Evolutionary conservation across 2,113 vertebrate genomes (phyloP).

Genomic region (Leuciscus idus): DNA sequence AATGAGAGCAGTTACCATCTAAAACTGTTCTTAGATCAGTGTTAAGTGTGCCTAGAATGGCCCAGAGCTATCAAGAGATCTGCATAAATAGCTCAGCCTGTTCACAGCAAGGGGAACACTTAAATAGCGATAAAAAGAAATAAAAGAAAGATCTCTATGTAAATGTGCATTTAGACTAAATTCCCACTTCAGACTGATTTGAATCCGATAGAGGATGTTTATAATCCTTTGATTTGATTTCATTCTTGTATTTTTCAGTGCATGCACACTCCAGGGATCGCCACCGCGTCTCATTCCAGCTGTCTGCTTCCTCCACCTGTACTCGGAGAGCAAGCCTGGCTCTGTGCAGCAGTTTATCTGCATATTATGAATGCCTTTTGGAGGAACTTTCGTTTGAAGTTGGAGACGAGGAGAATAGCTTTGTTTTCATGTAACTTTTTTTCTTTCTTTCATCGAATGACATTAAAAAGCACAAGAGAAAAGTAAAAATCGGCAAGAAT

Average conservation of each 20-base stretch:
- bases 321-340: background rate
- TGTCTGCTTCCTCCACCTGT: constrained; percentile 19
- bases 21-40: constrained; percentile 9
- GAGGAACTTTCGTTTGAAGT: constrained; percentile 32
- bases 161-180: constrained; percentile 20
- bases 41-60: constrained; percentile 14
- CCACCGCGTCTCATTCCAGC: constrained; percentile 11
- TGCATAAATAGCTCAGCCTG: constrained; percentile 19
- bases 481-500: background rate
- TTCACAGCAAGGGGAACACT: constrained; percentile 27
- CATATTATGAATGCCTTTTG: constrained; percentile 35
- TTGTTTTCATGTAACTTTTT: constrained; percentile 6
- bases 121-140: constrained; percentile 23
- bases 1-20: constrained; percentile 12
- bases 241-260: constrained; percentile 3
- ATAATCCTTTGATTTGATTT: constrained; percentile 26
- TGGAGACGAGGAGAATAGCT: constrained; percentile 20
- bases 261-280: background rate
- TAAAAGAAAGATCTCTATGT: constrained; percentile 6
- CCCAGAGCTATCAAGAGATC: constrained; percentile 12
- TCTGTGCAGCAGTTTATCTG: constrained; percentile 26
- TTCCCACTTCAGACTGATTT: constrained; percentile 17
- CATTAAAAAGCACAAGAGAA: constrained; percentile 22
- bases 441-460: constrained; percentile 1
- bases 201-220: constrained; percentile 11